Evolutionary conservation across 1,140 invertebrate species (phyloP).

Genomic region (Telenomus remus): DNA sequence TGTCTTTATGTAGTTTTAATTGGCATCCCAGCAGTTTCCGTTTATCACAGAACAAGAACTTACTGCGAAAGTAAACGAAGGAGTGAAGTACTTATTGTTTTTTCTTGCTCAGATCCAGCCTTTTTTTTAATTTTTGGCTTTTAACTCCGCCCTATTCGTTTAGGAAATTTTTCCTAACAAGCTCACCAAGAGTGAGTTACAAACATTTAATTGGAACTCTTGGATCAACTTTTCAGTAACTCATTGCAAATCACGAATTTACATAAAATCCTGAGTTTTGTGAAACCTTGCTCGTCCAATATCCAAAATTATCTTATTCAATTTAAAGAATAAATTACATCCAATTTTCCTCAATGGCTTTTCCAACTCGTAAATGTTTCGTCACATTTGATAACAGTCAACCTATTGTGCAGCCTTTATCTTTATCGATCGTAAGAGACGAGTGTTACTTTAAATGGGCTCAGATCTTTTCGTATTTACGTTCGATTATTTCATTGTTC

Average conservation of each 20-base stretch:
- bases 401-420: constrained; percentile 29
- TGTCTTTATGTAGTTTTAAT: constrained; percentile 56
- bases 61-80: constrained; percentile 30
- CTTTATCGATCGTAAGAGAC: constrained; percentile 42
- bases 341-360: constrained; percentile 3
- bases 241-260: constrained; percentile 40
- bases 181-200: constrained; percentile 37
- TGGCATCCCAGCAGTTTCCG: constrained; percentile 50
- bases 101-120: constrained; percentile 19
- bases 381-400: constrained; percentile 11
- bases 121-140: constrained; percentile 42
- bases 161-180: constrained; percentile 41
- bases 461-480: constrained; percentile 24
- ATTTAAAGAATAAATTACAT: constrained; percentile 14
- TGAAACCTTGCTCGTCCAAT: constrained; percentile 15
- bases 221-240: constrained; percentile 29
- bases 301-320: constrained; percentile 3
- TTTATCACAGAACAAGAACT: constrained; percentile 50
- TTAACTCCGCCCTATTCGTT: constrained; percentile 24
- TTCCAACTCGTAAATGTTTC: constrained; percentile 17
- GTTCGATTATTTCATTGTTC: constrained; percentile 27
- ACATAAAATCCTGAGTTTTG: constrained; percentile 6
- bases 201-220: constrained; percentile 45
- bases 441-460: constrained; percentile 1
- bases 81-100: constrained; percentile 51